Evolutionary conservation across 2,888 invertebrate species (phyloP).

Genomic region (Abscondita cerata): DNA sequence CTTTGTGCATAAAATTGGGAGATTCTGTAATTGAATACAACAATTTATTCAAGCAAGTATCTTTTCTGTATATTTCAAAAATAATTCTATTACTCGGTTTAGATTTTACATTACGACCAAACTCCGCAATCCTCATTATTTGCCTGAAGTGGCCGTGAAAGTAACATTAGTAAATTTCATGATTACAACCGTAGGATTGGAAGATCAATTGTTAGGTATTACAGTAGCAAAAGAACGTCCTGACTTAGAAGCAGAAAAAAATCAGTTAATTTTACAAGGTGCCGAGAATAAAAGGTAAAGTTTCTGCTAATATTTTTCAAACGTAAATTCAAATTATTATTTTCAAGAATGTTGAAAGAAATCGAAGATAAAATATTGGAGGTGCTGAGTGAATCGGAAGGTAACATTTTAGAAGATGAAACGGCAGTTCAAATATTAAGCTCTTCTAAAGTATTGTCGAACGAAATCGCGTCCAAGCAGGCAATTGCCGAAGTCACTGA

Average conservation of each 20-base stretch:
- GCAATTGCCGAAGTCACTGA: constrained; percentile 89
- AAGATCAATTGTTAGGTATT: constrained; percentile 88
- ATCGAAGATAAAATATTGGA: constrained; percentile 91
- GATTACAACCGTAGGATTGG: constrained; percentile 86
- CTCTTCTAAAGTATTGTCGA: constrained; percentile 87
- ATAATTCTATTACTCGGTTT: too few relatives aligned
- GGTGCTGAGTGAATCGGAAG: constrained; percentile 74
- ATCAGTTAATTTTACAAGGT: constrained; percentile 84
- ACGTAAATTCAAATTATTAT: constrained; percentile 7
- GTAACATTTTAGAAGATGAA: constrained; percentile 90
- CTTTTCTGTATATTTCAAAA: neutral
- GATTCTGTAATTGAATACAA: constrained; percentile 91
- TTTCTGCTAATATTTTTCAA: neutral
- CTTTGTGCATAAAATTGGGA: constrained; percentile 87
- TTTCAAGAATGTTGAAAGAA: constrained; percentile 75
- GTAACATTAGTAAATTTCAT: constrained; percentile 91
- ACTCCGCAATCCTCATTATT: constrained; percentile 90
- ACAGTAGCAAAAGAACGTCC: constrained; percentile 92
- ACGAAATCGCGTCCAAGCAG: constrained; percentile 92
- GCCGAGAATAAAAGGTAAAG: constrained; percentile 77
- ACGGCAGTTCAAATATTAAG: constrained; percentile 88
- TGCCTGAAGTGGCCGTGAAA: constrained; percentile 93
- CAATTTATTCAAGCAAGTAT: constrained; percentile 79
- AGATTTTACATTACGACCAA: constrained; percentile 95
- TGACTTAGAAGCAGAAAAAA: constrained; percentile 90